Evolutionary conservation across 2,888 invertebrate genomes (phyloP), one percentile per base, ranked within the genome.

Genomic region (Odiellus spinosus): DNA sequence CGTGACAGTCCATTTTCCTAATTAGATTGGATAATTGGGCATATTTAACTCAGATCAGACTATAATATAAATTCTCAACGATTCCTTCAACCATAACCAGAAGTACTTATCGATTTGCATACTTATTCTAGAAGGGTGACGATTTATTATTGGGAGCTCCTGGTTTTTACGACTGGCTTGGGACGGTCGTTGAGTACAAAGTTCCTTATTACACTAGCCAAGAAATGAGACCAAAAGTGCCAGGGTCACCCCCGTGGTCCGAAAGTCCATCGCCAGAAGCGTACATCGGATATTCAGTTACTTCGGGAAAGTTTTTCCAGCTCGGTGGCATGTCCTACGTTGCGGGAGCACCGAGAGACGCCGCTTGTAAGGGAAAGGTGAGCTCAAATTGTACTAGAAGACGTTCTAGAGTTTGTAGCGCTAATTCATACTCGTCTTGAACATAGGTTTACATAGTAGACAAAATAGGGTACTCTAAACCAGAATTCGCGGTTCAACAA

Each of bases 161-260:
- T 20, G 52, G 52, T n/a, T 46, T 48, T 42, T 46, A 50, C 36
- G 52, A 50, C 17, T 52, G 52, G 52, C 42, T 40, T 12, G 52
- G 52, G 8, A 26, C 26, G 8, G 26, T 26, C 5, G 26, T 26
- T 26, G 26, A 26, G 8, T 26, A 26, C 8, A 26, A 26, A 26
- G 26, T 26, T 4, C 26, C 26, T 6, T 26, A 26, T 26, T 26
- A 26, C 26, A 26, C 26, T 26, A 26, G 26, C 26, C 26, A 26
- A 26, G 26, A 26, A 6, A 26, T 8, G 26, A 26, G 8, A 26
- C 5, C 26, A 4, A 26, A 26, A 26, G 26, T 26, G 4, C 26
- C 26, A 6, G 26, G 8, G 8, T 15, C 19, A 26, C 40, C 52
- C 15, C 40, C 52, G 42, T 15, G 2, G 6, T 45, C 45, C n/a